phyloP scores from a whole-genome alignment of 2,888 invertebrate species.

The Eupithecia subfuscata region DNA sequence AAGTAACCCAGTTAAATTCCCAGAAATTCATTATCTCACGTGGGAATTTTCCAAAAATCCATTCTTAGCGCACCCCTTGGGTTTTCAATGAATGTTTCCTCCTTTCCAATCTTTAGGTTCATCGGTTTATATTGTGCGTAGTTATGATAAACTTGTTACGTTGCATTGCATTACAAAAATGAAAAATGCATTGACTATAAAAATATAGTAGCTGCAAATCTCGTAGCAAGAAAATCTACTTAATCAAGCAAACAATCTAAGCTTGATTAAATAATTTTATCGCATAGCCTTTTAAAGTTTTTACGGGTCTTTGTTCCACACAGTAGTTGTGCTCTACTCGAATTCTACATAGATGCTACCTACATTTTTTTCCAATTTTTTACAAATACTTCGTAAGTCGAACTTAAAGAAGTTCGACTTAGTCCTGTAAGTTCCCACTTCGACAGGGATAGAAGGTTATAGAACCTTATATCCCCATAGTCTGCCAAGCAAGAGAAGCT shows the following conservation, averaged over 20 bases:
- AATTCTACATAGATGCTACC: neutral
- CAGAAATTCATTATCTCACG: neutral
- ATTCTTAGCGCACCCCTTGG: neutral
- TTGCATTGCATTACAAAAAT: neutral
- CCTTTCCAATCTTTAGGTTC: neutral
- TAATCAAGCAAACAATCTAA: neutral
- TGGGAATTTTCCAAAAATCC: neutral
- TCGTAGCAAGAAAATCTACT: constrained; percentile 7
- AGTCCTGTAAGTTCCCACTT: no score
- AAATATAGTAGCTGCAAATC: neutral
- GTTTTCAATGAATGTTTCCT: neutral
- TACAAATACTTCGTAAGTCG: no score
- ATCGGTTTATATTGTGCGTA: neutral
- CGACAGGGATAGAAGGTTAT: no score
- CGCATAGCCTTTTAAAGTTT: neutral
- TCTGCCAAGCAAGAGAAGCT: neutral
- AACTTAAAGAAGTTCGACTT: no score
- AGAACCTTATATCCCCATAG: neutral
- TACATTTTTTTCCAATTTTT: neutral
- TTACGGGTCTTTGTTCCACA: neutral
- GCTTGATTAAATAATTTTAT: neutral
- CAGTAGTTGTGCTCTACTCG: neutral
- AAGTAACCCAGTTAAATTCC: constrained; percentile 1
- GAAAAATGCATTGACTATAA: neutral
- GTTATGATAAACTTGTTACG: neutral